phyloP scores from a whole-genome alignment of 1,140 invertebrate genomes.

The Drosophila persimilis region DNA sequence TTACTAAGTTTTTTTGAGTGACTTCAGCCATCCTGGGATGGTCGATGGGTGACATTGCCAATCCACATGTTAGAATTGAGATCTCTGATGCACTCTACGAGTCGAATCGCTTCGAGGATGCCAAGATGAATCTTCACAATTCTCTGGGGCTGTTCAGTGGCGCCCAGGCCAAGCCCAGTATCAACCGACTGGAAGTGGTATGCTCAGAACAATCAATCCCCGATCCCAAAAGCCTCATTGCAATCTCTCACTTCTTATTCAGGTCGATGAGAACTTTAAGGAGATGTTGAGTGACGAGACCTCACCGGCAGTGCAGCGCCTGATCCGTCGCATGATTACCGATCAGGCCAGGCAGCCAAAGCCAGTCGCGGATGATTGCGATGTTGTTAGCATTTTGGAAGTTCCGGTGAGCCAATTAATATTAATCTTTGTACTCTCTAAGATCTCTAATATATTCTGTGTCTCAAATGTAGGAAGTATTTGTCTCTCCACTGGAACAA shows the following conservation, averaged over 20 bases:
- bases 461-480: slow-evolving; percentile 31
- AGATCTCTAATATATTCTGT: not conserved
- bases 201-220: not conserved
- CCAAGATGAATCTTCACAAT: slow-evolving; percentile 46
- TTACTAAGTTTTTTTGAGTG: not conserved
- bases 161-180: slow-evolving; percentile 26
- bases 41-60: not conserved
- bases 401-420: slow-evolving; percentile 43
- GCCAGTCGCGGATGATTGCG: slow-evolving; percentile 46
- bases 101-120: slow-evolving; percentile 62
- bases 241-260: not conserved
- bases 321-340: slow-evolving; percentile 32
- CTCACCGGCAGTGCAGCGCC: slow-evolving; percentile 39
- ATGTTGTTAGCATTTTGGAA: slow-evolving; percentile 71
- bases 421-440: too few relatives aligned
- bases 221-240: not conserved
- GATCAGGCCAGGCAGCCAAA: slow-evolving; percentile 14
- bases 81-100: slow-evolving; percentile 62
- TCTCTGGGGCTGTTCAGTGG: slow-evolving; percentile 20
- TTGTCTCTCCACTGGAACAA: slow-evolving; percentile 62
- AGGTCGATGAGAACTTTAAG: slow-evolving; percentile 54
- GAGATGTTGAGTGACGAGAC: slow-evolving; percentile 39
- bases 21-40: slow-evolving; percentile 17
- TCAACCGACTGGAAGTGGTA: slow-evolving; percentile 55
- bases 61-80: slow-evolving; percentile 35